Conservation (phyloP, 2,113 vertebrate species). For the Myocastor coypus region DNA sequence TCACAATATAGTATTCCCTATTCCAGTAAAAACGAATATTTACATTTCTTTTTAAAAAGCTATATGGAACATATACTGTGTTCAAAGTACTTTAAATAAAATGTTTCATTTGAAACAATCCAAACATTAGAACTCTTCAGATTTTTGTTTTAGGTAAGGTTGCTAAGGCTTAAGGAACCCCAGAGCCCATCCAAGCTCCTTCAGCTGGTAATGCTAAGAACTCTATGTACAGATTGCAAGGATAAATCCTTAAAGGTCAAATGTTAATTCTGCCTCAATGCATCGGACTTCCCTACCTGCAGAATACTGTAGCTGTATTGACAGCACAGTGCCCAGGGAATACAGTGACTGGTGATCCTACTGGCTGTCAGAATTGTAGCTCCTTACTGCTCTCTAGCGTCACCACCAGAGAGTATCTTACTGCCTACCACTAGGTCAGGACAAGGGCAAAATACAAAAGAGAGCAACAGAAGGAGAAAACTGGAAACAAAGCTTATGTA, state of each 20-base stretch:
- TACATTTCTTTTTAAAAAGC: background rate
- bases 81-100: background rate
- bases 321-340: background rate
- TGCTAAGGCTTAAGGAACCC: background rate
- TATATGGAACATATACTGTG: background rate
- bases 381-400: no score
- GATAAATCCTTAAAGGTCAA: background rate
- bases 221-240: background rate
- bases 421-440: background rate
- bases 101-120: slow-evolving; percentile 4
- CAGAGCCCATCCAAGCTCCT: background rate
- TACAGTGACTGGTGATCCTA: background rate
- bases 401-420: background rate
- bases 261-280: background rate
- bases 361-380: no score
- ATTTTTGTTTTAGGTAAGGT: background rate
- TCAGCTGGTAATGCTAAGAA: background rate
- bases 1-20: background rate
- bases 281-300: background rate
- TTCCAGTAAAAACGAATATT: background rate
- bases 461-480: background rate
- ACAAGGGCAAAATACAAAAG: background rate
- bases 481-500: background rate
- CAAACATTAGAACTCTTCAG: background rate
- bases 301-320: background rate